Evolutionary conservation across 1,140 invertebrate species (phyloP).

Genomic region (Bombus confusus): DNA sequence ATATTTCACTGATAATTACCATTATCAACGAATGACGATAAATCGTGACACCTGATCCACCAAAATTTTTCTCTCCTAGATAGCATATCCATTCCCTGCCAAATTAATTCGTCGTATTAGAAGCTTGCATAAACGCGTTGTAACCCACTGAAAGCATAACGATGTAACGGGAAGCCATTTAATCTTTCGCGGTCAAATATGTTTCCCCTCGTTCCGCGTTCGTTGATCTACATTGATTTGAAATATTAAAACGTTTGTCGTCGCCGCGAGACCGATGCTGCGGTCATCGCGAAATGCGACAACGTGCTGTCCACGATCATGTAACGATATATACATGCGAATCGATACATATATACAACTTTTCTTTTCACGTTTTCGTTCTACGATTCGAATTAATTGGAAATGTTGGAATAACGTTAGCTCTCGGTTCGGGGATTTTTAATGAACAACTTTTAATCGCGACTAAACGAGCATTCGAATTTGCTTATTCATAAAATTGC

Average conservation of each 20-base stretch:
- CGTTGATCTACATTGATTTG: constrained; percentile 21
- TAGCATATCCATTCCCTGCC: neutral
- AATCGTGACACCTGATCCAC: neutral
- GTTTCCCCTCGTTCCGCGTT: neutral
- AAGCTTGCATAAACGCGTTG: neutral
- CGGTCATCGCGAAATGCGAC: neutral
- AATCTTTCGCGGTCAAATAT: constrained; percentile 28
- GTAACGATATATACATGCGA: neutral
- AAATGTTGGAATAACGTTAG: neutral
- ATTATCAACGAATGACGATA: neutral
- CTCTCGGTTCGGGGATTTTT: neutral
- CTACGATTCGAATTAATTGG: neutral
- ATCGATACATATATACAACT: too few relatives aligned
- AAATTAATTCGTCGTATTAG: constrained; percentile 22
- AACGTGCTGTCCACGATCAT: neutral
- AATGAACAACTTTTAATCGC: neutral
- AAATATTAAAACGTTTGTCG: constrained; percentile 33
- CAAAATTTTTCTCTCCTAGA: neutral
- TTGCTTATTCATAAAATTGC: neutral
- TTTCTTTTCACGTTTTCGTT: neutral
- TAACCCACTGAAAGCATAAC: constrained; percentile 20
- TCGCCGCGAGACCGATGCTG: neutral
- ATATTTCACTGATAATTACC: neutral
- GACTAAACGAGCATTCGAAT: neutral
- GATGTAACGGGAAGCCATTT: constrained; percentile 26